phyloP scores from a whole-genome alignment of 2,797 vertebrate species.

The Ctenopoma multispine region DNA sequence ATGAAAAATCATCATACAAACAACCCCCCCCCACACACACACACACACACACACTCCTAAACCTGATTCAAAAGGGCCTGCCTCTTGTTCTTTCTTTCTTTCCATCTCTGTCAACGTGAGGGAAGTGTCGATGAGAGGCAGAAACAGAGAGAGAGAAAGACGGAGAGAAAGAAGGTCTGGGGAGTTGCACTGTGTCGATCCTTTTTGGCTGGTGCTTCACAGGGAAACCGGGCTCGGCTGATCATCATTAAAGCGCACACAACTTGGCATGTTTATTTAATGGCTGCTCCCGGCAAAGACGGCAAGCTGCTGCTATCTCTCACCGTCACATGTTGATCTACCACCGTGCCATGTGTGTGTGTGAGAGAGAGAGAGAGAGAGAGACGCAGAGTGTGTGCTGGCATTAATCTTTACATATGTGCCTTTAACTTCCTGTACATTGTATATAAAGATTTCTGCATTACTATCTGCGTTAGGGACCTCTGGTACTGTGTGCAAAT shows the following conservation, averaged over 20 bases:
- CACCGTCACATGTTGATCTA: constrained; percentile 83
- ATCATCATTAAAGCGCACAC: constrained; percentile 84
- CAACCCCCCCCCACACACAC: constrained; percentile 40
- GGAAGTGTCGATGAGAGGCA: constrained; percentile 74
- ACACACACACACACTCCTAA: constrained; percentile 7
- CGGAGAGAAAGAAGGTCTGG: constrained; percentile 73
- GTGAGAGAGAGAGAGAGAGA: constrained; percentile 7
- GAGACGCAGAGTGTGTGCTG: constrained; percentile 27
- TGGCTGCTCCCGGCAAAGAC: constrained; percentile 83
- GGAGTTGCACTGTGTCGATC: constrained; percentile 83
- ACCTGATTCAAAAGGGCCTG: constrained; percentile 77
- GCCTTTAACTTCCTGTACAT: constrained; percentile 48
- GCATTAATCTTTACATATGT: constrained; percentile 58
- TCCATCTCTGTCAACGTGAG: constrained; percentile 80
- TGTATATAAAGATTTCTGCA: constrained; percentile 29
- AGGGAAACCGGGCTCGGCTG: constrained; percentile 78
- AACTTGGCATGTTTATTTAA: constrained; percentile 87
- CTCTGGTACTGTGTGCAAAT: constrained; percentile 22
- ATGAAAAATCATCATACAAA: constrained; percentile 81
- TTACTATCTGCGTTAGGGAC: constrained; percentile 1
- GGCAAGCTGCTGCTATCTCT: constrained; percentile 83
- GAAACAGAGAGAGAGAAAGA: constrained; percentile 32
- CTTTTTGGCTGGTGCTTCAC: constrained; percentile 82
- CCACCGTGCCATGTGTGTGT: constrained; percentile 72
- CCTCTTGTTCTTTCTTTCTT: constrained; percentile 76